Conservation (phyloP, 2,888 invertebrate species). For the Oscheius sp. region DNA sequence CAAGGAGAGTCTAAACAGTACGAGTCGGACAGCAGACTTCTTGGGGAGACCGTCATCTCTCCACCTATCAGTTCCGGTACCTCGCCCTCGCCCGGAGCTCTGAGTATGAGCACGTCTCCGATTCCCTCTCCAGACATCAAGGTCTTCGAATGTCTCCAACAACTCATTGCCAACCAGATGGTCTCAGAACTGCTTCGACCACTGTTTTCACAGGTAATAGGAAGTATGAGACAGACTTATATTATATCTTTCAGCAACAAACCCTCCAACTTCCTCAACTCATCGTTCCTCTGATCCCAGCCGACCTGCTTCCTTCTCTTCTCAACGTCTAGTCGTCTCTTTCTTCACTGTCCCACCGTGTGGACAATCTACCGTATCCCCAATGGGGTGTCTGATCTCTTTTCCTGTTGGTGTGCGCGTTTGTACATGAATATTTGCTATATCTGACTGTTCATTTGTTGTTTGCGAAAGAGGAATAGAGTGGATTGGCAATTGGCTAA, state of each 20-base stretch:
- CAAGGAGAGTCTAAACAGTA: background rate
- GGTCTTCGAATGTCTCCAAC: slow-evolving; percentile 29
- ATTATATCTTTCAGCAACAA: background rate
- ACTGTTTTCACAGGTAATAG: slow-evolving; percentile 9
- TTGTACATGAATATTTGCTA: slow-evolving; percentile 26
- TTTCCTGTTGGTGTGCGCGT: slow-evolving; percentile 10
- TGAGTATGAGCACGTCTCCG: slow-evolving; percentile 3
- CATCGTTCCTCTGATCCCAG: slow-evolving; percentile 6
- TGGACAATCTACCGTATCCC: slow-evolving; percentile 35
- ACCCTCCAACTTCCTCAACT: background rate
- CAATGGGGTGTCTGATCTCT: slow-evolving; percentile 21
- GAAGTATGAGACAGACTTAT: background rate
- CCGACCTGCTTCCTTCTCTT: slow-evolving; percentile 8
- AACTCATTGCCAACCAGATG: slow-evolving; percentile 25
- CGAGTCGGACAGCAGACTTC: background rate
- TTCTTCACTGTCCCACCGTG: slow-evolving; percentile 22
- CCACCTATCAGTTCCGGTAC: slow-evolving; percentile 6
- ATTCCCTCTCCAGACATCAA: slow-evolving; percentile 22
- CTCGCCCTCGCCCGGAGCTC: background rate
- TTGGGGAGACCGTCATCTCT: slow-evolving; percentile 9
- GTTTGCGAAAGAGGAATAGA: too few relatives aligned
- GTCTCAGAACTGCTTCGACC: slow-evolving; percentile 27
- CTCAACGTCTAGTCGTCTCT: slow-evolving; percentile 2
- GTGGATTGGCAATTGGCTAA: too few relatives aligned
- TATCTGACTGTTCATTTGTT: too few relatives aligned